Base-by-base conservation (phyloP, 1,140 invertebrate genomes). In the Triops longicaudatus region DNA sequence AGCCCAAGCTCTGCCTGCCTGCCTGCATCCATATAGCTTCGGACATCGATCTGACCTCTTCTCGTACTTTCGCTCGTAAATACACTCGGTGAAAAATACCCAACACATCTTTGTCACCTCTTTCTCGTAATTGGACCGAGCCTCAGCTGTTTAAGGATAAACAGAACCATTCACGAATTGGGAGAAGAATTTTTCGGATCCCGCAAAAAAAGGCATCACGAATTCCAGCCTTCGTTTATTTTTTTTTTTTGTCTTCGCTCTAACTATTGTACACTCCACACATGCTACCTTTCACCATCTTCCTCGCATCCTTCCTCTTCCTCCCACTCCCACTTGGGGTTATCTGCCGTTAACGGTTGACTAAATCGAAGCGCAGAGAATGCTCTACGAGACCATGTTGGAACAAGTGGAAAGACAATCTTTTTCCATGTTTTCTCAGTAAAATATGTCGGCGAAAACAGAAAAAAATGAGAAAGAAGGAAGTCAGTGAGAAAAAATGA, bases 31-130 rank as follows among this genome's bases (percentile, higher is more conserved):
- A 2, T 37, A 37, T 37, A 37, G 31, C 31, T 37, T 37, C 31
- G 31, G 50, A 63, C 50, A 63, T 63, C 50, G 50, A 63, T 63
- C 50, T 63, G 50, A 63, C 50, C 50, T 4, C 50, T 63, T 63
- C 22, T 63, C 50, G 50, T 14, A 22, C 50, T 63, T 63, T 63
- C 50, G 50, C 17, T 37, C 50, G 50, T 63, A 63, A 63, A 63
- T 63, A 63, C 14, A 14, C 14, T 63, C 17, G 50, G 14, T 14
- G 50, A 22, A 63, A 63, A 63, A 2, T 14, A 63, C 14, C 17
- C 17, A 63, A 63, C 14, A 63, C 50, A 3, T 63, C 50, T 63
- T 63, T 22, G 50, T 22, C 50, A 63, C 50, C 50, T 17, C 31
- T 37, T 37, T 63, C 22, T 17, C 50, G 50, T 63, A 63, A 63